Evolutionary conservation across 2,888 invertebrate genomes (phyloP).

Genomic region (Drosophila rellima): DNA sequence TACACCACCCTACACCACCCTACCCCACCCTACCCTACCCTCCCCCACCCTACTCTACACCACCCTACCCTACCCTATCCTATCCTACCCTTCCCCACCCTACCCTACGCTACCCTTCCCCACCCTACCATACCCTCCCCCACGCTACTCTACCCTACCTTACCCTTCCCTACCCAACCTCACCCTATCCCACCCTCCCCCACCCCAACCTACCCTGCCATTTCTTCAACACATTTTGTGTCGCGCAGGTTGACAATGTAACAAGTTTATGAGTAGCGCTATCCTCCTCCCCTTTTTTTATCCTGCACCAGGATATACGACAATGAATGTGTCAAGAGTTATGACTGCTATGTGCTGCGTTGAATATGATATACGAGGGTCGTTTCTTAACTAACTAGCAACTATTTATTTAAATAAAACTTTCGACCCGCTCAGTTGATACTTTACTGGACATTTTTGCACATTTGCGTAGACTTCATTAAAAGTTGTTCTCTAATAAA

Average conservation of each 20-base stretch:
- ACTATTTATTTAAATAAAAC: constrained; percentile 9
- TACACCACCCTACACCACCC: too few relatives aligned
- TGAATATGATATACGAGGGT: constrained; percentile 33
- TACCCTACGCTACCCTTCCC: neutral
- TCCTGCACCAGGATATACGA: constrained; percentile 19
- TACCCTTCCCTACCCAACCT: neutral
- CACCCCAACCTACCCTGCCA: neutral
- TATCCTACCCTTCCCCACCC: too few relatives aligned
- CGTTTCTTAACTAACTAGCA: constrained; percentile 9
- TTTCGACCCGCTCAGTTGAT: neutral
- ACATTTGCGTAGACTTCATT: neutral
- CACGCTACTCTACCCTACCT: neutral
- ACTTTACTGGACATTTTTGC: constrained; percentile 4
- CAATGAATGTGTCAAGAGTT: constrained; percentile 40
- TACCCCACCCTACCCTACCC: neutral
- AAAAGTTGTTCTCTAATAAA: neutral
- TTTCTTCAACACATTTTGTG: constrained; percentile 37
- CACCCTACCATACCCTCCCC: too few relatives aligned
- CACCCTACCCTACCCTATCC: neutral
- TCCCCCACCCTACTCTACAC: too few relatives aligned
- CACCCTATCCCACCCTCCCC: neutral
- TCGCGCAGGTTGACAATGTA: constrained; percentile 64
- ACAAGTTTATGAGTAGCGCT: constrained; percentile 66
- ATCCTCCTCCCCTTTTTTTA: constrained; percentile 3
- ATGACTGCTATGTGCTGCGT: constrained; percentile 31